Evolutionary conservation across 2,113 vertebrate species (phyloP).

Genomic region (Merops nubicus): DNA sequence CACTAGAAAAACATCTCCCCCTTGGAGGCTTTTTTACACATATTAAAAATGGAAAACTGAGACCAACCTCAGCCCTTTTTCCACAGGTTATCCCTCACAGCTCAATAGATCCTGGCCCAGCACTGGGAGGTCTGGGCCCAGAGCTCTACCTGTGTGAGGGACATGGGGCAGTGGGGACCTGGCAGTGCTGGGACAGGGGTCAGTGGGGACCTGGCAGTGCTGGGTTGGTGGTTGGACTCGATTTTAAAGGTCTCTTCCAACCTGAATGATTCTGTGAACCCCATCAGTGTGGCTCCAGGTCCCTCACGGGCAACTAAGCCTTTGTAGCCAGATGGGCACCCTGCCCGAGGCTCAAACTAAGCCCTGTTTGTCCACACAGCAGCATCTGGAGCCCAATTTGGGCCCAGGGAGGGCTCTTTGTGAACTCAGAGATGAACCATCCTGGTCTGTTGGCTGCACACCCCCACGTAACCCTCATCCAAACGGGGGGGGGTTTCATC

Average conservation of each 20-base stretch:
- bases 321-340: rapidly evolving
- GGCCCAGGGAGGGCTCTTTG: too few species aligned
- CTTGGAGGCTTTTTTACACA: not conserved
- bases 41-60: rapidly evolving
- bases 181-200: not conserved
- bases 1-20: not conserved
- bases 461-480: not conserved
- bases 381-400: not conserved
- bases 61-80: too few species aligned
- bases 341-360: not conserved
- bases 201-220: not conserved
- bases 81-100: not conserved
- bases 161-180: not conserved
- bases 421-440: not conserved
- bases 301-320: rapidly evolving
- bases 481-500: rapidly evolving
- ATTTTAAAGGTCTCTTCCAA: not conserved
- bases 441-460: not conserved
- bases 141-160: not conserved
- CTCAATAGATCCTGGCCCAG: not conserved
- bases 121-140: too few species aligned
- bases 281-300: not conserved
- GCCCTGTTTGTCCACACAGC: too few species aligned
- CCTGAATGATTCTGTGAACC: not conserved
- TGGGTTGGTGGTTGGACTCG: not conserved